Percentiles rank a stretch among this genome's conserved stretches.
These are phyloP conservation scores for Podotricha telesiphe DNA, from an alignment of 2,888 invertebrate genomes.

Conservation along the genomic window DNA sequence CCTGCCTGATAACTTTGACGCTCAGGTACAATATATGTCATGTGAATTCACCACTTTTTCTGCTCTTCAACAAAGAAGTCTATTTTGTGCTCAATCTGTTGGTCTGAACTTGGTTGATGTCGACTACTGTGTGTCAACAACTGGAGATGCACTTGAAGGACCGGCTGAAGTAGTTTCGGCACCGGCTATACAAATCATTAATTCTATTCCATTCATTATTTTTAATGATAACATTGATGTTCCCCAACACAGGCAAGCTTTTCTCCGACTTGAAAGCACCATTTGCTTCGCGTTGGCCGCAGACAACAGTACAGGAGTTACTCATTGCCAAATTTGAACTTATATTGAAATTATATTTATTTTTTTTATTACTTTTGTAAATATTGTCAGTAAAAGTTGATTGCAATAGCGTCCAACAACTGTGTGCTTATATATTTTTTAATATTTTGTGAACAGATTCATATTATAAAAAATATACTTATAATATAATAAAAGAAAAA, in stretches of 20 bases:
- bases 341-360: not conserved
- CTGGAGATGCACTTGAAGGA: slow-evolving; percentile 49
- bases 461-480: slow-evolving; percentile 14
- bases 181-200: slow-evolving; percentile 53
- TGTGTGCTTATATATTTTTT: too few relatives aligned
- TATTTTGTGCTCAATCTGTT: slow-evolving; percentile 60
- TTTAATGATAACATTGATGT: slow-evolving; percentile 57
- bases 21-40: slow-evolving; percentile 65
- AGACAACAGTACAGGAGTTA: slow-evolving; percentile 58
- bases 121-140: slow-evolving; percentile 61
- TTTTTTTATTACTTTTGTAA: too few relatives aligned
- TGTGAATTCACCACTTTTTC: slow-evolving; percentile 69
- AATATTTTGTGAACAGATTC: not conserved
- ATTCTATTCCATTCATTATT: slow-evolving; percentile 67
- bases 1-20: slow-evolving; percentile 59
- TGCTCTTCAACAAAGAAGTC: slow-evolving; percentile 54
- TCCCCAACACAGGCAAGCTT: slow-evolving; percentile 51
- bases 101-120: slow-evolving; percentile 60
- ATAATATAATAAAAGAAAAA: not conserved
- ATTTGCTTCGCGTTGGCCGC: slow-evolving; percentile 66
- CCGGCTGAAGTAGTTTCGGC: slow-evolving; percentile 56
- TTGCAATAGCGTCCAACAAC: too few relatives aligned
- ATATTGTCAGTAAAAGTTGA: too few relatives aligned
- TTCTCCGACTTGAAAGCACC: slow-evolving; percentile 52
- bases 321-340: slow-evolving; percentile 49